Evolutionary conservation across 2,113 vertebrate species (phyloP), one percentile per base, ranked within the genome.

Genomic region (Nyctereutes procyonoides): DNA sequence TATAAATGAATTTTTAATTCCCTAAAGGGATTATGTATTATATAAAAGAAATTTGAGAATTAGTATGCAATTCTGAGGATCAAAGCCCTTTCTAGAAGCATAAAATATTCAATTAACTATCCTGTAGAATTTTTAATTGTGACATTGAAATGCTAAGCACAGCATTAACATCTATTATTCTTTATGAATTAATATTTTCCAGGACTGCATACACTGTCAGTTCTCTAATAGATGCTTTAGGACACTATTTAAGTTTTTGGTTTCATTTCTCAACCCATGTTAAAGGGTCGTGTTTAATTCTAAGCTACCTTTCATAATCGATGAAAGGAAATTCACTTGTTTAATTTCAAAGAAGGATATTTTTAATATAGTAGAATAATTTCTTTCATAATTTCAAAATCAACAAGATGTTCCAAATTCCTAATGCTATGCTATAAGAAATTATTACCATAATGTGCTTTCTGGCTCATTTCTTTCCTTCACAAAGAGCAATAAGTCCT

Each of bases 51-150:
- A 94, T 96, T 91, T 81, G 22, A 97, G 90, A 92, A 97, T 97
- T 95, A 96, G 91, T 88, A 95, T 95, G 93, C 92, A 97, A 95
- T 92, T 93, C 88, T 97, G 88, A 48, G 1, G 93, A 97, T 84
- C 97, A 80, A 96, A 94, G 62, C 85, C 93, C 77, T 96, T 98
- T 95, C 69, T 85, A 96, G 28, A 73, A 97, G 89, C 80, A 97
- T 98, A 93, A 98, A 98, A 98, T 97, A 98, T 98, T 98, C 95
- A 97, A 98, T 98, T 98, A 98, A 93, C 97, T 93, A 97, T 81
- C 53, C 81, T 97, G 63, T 53, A 88, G 97, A 97, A 98, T 97
- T 98, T 97, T 97, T 98, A 97, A 98, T 97, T 83, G 8, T 73
- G 85, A 24, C 91, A 97, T 77, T 98, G 96, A 98, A 98, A 98